Conservation (phyloP, 2,797 vertebrate genomes). For the Varecia variegata region DNA sequence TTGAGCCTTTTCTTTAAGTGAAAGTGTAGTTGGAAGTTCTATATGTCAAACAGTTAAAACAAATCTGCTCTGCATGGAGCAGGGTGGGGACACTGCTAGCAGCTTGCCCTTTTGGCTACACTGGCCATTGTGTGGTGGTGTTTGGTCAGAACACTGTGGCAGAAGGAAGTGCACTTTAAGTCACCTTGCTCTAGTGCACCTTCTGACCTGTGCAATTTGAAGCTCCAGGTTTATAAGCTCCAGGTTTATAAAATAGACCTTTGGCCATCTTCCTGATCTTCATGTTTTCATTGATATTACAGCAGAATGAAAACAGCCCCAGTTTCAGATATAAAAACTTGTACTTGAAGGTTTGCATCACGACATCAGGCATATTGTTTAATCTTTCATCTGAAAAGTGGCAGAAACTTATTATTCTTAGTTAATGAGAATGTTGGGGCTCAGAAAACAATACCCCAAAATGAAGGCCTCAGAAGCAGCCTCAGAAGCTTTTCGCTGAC, state of each 20-base stretch:
- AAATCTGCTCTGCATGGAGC: neutral
- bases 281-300: neutral
- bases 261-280: neutral
- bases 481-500: neutral
- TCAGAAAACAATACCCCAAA: neutral
- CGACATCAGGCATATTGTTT: neutral
- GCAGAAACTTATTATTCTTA: neutral
- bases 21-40: neutral
- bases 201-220: neutral
- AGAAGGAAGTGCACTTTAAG: neutral
- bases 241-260: neutral
- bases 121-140: fast-evolving
- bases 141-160: neutral
- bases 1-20: neutral
- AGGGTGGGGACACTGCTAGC: fast-evolving
- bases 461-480: neutral
- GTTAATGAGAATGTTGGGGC: neutral
- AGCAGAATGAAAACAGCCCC: neutral
- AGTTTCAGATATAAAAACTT: neutral
- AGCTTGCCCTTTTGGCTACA: too few relatives aligned
- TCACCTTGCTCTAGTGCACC: neutral
- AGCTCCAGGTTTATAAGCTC: neutral
- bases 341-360: neutral
- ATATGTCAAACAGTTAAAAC: neutral
- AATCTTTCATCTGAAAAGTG: neutral